Evolutionary conservation across 2,797 vertebrate species (phyloP).

Genomic region (Semaprochilodus insignis): DNA sequence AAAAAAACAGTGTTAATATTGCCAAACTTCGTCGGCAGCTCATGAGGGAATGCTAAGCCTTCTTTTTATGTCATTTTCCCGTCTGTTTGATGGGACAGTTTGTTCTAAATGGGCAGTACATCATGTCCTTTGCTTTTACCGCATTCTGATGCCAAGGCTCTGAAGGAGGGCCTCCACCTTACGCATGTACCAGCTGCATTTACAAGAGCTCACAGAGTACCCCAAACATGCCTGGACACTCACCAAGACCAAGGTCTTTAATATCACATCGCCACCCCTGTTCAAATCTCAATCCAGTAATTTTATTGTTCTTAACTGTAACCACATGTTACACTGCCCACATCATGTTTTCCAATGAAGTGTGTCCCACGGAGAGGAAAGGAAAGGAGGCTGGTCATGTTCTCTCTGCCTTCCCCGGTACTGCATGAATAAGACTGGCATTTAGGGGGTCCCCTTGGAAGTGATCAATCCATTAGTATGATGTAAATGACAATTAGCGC

Average conservation of each 20-base stretch:
- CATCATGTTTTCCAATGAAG: constrained; percentile 59
- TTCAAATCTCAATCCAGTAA: constrained; percentile 29
- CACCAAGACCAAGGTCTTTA: constrained; percentile 24
- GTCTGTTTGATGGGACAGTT: background rate
- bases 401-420: constrained; percentile 36
- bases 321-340: constrained; percentile 54
- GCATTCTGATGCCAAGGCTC: constrained; percentile 30
- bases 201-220: constrained; percentile 42
- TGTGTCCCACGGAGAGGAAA: constrained; percentile 40
- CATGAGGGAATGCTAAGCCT: background rate
- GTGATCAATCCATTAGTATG: constrained; percentile 15
- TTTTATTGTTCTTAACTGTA: constrained; percentile 41
- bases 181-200: constrained; percentile 25
- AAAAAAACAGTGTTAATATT: background rate
- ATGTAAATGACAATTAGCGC: constrained; percentile 52
- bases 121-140: constrained; percentile 26
- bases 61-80: background rate
- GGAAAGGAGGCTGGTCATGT: constrained; percentile 13
- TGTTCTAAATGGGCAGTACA: constrained; percentile 38
- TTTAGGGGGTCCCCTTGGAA: constrained; percentile 16
- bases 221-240: constrained; percentile 42
- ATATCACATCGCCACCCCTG: constrained; percentile 26
- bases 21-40: background rate
- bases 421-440: constrained; percentile 27
- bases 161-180: constrained; percentile 33